These are phyloP conservation scores for Drosophila arawakana DNA, from an alignment of 1,140 invertebrate species.

Conservation along the genomic window DNA sequence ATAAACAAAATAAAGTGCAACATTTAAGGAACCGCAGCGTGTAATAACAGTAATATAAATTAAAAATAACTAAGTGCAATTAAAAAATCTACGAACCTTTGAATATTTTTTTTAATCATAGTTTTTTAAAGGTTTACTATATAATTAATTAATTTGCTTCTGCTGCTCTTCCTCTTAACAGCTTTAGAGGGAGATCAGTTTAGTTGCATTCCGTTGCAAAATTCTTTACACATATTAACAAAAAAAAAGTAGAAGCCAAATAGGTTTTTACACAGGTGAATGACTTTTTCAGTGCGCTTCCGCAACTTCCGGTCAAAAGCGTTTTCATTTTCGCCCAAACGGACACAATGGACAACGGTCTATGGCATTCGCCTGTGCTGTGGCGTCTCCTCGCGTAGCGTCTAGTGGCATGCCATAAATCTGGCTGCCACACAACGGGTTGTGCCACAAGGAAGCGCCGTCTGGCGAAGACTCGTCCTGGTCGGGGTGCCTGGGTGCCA, in stretches of 20 bases:
- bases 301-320: slow-evolving; percentile 80
- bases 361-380: slow-evolving; percentile 14
- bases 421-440: slow-evolving; percentile 28
- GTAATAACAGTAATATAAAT: neutral
- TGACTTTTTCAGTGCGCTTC: slow-evolving; percentile 81
- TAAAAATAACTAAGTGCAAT: no score
- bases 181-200: neutral
- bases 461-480: slow-evolving; percentile 20
- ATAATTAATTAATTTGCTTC: no score
- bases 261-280: slow-evolving; percentile 78
- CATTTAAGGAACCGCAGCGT: neutral
- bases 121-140: no score
- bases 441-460: slow-evolving; percentile 51
- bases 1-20: neutral
- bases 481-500: slow-evolving; percentile 19
- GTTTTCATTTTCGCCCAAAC: slow-evolving; percentile 73
- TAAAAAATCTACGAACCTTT: no score
- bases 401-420: slow-evolving; percentile 74
- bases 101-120: no score
- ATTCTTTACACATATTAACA: slow-evolving; percentile 50
- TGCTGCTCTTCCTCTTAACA: neutral
- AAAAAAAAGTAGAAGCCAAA: slow-evolving; percentile 48
- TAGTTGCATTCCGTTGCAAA: neutral
- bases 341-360: slow-evolving; percentile 40
- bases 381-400: slow-evolving; percentile 6